Percentiles rank a stretch among this genome's conserved stretches.
Evolutionary conservation across 53 echinoderm and acorn worm species (phyloP).

Genomic region (Paracentrotus lividus): DNA sequence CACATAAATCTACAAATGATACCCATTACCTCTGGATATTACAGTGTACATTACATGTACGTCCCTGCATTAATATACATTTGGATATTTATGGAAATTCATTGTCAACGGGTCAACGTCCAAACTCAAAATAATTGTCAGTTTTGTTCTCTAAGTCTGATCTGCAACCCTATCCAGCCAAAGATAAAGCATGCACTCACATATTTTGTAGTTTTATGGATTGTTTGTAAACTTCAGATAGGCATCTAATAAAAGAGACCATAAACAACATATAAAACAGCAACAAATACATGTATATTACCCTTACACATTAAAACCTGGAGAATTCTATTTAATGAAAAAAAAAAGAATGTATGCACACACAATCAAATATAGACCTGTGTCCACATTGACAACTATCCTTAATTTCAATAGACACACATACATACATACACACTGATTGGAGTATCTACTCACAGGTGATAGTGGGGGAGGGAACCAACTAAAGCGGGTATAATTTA

Average conservation of each 20-base stretch:
- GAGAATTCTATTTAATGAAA: not conserved
- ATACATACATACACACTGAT: too few relatives aligned
- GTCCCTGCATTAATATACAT: not conserved
- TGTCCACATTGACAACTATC: not conserved
- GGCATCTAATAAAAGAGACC: not conserved
- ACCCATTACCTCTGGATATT: not conserved
- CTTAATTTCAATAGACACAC: not conserved
- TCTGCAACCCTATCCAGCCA: too few relatives aligned
- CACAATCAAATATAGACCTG: not conserved
- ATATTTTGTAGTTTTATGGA: constrained; percentile 24
- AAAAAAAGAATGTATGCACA: not conserved
- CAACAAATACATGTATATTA: not conserved
- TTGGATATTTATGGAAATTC: not conserved
- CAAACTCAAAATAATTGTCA: too few relatives aligned
- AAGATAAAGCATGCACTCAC: constrained; percentile 32
- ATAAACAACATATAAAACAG: not conserved
- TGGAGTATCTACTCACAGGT: not conserved
- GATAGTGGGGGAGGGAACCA: not conserved
- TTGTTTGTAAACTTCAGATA: constrained; percentile 23
- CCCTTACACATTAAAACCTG: not conserved
- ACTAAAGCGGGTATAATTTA: constrained; percentile 13
- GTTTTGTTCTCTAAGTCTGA: too few relatives aligned
- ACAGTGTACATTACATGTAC: not conserved
- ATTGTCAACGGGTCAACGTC: too few relatives aligned
- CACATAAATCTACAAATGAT: not conserved